A percentile compares a stretch with the other conserved stretches of the same genome.
These are phyloP conservation scores for Tarsius wallacei DNA, from an alignment of 2,797 vertebrate genomes.

Conservation along the genomic window DNA sequence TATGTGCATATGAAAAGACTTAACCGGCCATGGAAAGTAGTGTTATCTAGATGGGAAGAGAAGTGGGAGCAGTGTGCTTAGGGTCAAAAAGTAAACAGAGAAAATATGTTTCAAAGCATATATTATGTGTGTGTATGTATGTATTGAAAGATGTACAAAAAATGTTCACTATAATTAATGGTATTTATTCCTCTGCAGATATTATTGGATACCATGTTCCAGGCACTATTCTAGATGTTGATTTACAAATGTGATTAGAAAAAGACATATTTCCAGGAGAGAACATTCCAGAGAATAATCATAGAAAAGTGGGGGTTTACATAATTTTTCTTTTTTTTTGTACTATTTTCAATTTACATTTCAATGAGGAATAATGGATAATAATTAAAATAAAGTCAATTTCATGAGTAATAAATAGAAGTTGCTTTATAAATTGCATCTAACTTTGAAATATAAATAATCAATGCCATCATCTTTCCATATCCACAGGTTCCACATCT, in stretches of 20 bases:
- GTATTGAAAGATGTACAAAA: neutral
- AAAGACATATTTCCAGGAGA: neutral
- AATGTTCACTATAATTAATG: neutral
- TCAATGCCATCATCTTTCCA: neutral
- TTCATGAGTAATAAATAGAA: neutral
- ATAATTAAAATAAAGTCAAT: neutral
- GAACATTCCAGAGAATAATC: neutral
- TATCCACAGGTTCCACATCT: neutral
- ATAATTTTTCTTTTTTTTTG: neutral
- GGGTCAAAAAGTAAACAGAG: neutral
- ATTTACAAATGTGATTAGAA: neutral
- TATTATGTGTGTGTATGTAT: neutral
- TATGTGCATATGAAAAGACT: neutral
- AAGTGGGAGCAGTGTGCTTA: neutral
- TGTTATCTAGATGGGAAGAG: too few species aligned
- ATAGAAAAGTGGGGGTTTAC: neutral
- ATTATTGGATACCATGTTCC: neutral
- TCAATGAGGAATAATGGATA: neutral
- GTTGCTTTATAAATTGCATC: neutral
- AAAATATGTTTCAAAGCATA: neutral
- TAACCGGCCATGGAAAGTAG: neutral
- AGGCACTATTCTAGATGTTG: neutral
- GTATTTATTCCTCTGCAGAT: neutral
- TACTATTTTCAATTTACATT: neutral
- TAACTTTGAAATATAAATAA: neutral